Conservation (phyloP, 2,113 vertebrate species). For the Trochalopteron elliotii region DNA sequence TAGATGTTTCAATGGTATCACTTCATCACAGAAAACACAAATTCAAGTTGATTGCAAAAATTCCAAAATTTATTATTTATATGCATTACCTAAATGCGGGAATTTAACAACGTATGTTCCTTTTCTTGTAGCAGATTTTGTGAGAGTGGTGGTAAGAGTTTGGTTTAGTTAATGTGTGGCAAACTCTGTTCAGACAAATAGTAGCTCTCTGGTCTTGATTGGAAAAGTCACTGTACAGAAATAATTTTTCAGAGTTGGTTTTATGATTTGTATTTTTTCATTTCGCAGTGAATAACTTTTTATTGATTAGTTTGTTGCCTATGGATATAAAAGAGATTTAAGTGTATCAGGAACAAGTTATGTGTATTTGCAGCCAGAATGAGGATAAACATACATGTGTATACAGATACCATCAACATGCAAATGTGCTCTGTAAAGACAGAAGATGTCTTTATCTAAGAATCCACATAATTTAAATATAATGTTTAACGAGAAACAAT, state of each 20-base stretch:
- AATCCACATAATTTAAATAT: neutral
- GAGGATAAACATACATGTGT: neutral
- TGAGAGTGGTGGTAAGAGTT: neutral
- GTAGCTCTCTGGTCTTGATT: neutral
- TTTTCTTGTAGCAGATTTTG: neutral
- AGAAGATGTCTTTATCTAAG: neutral
- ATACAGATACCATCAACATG: neutral
- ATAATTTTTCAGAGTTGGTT: neutral
- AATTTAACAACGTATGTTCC: neutral
- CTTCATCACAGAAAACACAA: neutral
- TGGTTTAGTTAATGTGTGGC: neutral
- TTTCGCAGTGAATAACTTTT: neutral
- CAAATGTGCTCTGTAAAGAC: neutral
- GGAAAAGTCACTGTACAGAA: neutral
- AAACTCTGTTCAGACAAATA: neutral
- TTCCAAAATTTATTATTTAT: accelerated
- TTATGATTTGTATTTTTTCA: neutral
- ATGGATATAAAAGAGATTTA: neutral
- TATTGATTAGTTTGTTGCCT: neutral
- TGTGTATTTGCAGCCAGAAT: neutral
- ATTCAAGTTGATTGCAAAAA: neutral
- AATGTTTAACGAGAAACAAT: neutral
- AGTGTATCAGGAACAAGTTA: neutral
- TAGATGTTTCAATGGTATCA: neutral
- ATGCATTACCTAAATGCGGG: neutral